A percentile compares a stretch with the other conserved stretches of the same genome.
phyloP scores from a whole-genome alignment of 2,113 vertebrate genomes.

The Peromyscus leucopus region DNA sequence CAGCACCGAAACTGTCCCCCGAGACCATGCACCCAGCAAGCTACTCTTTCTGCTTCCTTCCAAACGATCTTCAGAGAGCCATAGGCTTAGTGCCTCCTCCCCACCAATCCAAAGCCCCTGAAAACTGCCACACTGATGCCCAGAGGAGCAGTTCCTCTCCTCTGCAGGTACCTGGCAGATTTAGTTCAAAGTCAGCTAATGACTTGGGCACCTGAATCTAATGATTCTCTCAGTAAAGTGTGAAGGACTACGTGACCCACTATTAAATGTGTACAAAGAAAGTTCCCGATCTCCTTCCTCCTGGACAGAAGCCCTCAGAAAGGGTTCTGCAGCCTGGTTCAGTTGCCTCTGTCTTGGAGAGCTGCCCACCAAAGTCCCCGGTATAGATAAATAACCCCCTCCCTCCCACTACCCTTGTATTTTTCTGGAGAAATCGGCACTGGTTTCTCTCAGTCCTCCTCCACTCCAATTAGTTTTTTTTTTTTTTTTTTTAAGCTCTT shows the following conservation, averaged over 20 bases:
- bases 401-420: background rate
- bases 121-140: background rate
- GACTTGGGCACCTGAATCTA: constrained; percentile 61
- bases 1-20: background rate
- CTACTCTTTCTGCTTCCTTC: background rate
- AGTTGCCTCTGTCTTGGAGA: background rate
- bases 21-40: background rate
- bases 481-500: background rate
- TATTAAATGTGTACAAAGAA: constrained; percentile 55
- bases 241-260: constrained; percentile 71
- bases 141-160: constrained; percentile 44
- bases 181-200: constrained; percentile 69
- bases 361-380: background rate
- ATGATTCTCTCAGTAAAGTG: constrained; percentile 60
- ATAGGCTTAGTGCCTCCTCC: background rate
- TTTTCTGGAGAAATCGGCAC: background rate
- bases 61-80: background rate
- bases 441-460: background rate
- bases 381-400: background rate
- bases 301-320: background rate
- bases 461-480: background rate
- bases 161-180: background rate
- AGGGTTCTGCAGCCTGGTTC: background rate
- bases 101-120: background rate
- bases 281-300: background rate